phyloP scores from a whole-genome alignment of 2,797 vertebrate genomes.

The Mus caroli region DNA sequence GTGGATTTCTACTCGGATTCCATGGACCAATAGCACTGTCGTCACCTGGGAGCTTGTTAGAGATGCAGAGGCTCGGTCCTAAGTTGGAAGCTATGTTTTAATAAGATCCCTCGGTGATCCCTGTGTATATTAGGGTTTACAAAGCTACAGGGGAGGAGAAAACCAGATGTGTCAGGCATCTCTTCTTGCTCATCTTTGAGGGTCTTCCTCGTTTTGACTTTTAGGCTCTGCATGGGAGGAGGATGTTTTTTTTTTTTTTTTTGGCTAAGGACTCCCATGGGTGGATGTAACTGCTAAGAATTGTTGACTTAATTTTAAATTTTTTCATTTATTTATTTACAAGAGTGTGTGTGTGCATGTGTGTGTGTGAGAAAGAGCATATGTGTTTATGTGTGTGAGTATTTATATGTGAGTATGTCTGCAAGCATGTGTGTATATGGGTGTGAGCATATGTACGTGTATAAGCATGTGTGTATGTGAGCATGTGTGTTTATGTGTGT shows the following conservation, averaged over 20 bases:
- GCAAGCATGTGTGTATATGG: background rate
- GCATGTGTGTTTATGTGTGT: background rate
- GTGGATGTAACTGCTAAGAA: background rate
- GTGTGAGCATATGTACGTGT: background rate
- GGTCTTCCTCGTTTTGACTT: background rate
- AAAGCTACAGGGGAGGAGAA: background rate
- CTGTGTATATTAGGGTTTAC: background rate
- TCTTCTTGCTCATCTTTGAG: slow-evolving; percentile 41
- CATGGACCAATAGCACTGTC: background rate
- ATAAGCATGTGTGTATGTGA: background rate
- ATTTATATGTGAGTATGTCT: background rate
- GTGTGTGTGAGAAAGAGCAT: background rate
- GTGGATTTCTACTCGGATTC: background rate
- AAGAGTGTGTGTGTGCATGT: background rate
- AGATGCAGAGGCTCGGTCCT: background rate
- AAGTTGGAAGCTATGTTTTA: slow-evolving; percentile 49
- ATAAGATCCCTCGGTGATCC: slow-evolving; percentile 52
- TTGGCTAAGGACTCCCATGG: background rate
- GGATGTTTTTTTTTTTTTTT: background rate
- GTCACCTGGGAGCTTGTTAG: slow-evolving; percentile 60
- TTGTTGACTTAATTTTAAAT: background rate
- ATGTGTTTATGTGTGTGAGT: background rate
- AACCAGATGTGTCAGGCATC: background rate
- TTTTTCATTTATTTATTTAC: background rate
- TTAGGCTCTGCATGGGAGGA: background rate